A percentile compares a stretch with the other conserved stretches of the same genome.
Conservation (phyloP, 2,113 vertebrate species). For the Redunca redunca region DNA sequence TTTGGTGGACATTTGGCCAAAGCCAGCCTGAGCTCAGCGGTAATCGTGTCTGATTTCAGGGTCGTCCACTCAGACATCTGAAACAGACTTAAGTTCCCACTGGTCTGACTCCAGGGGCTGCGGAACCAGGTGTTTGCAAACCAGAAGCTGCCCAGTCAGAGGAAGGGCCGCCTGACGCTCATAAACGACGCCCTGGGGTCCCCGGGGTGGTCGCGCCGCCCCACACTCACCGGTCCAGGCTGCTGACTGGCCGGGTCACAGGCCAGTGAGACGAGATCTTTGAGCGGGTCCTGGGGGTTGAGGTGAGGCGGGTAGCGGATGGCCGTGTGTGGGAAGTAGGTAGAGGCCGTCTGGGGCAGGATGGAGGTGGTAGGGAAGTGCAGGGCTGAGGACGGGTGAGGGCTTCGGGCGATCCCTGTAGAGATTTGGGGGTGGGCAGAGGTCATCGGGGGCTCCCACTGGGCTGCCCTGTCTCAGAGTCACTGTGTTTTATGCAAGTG, state of each 20-base stretch:
- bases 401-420: conserved; percentile 91
- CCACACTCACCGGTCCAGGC: conserved; percentile 91
- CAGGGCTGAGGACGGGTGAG: conserved; percentile 93
- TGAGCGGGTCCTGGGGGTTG: conserved; percentile 94
- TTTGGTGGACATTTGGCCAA: fast-evolving
- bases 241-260: conserved; percentile 95
- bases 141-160: neutral
- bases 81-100: neutral
- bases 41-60: fast-evolving
- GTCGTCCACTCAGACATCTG: fast-evolving
- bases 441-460: neutral
- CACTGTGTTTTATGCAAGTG: neutral
- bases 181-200: neutral
- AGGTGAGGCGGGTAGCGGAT: conserved; percentile 97
- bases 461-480: neutral
- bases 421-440: fast-evolving
- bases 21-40: fast-evolving
- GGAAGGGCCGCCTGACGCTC: neutral
- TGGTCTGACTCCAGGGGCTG: too few relatives aligned
- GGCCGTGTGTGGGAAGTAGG: conserved; percentile 95
- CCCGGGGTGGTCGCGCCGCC: fast-evolving
- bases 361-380: conserved; percentile 94
- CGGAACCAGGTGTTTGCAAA: neutral
- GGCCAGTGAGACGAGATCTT: conserved; percentile 96
- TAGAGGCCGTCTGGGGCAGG: conserved; percentile 87